Evolutionary conservation across 2,888 invertebrate genomes (phyloP).

Genomic region (Pyralis farinalis): DNA sequence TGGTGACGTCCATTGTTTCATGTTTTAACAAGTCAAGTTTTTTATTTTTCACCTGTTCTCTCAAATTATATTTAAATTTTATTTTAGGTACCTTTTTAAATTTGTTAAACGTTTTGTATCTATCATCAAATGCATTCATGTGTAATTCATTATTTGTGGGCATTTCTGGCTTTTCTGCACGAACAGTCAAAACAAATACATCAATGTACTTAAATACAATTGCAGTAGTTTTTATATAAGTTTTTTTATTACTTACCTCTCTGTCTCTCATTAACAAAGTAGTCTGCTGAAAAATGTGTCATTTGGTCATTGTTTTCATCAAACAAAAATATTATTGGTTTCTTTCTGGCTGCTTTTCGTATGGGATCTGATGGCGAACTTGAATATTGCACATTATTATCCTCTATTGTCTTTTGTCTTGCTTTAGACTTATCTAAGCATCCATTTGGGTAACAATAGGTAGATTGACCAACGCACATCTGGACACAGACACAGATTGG

Average conservation of each 20-base stretch:
- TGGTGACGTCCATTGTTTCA: constrained; percentile 42
- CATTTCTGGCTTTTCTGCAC: constrained; percentile 17
- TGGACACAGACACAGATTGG: constrained; percentile 64
- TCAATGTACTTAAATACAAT: too few relatives aligned
- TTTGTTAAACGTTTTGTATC: constrained; percentile 46
- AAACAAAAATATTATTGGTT: constrained; percentile 31
- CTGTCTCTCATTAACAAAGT: too few relatives aligned
- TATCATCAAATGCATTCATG: constrained; percentile 49
- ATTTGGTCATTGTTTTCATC: constrained; percentile 33
- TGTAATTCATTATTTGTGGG: constrained; percentile 19
- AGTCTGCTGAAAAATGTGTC: too few relatives aligned
- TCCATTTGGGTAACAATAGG: constrained; percentile 66
- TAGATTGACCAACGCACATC: constrained; percentile 55
- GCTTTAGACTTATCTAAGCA: constrained; percentile 42
- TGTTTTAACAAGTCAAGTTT: constrained; percentile 39
- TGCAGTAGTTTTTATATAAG: too few relatives aligned
- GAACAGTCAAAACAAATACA: too few relatives aligned
- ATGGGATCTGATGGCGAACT: background rate
- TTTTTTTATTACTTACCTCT: too few relatives aligned
- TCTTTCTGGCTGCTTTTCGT: background rate
- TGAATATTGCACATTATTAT: constrained; percentile 10
- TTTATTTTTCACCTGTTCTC: constrained; percentile 56
- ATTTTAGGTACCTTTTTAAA: constrained; percentile 52
- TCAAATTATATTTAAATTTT: constrained; percentile 53
- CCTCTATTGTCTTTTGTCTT: constrained; percentile 20